Percentiles rank a stretch among this genome's conserved stretches.
phyloP scores from a whole-genome alignment of 2,797 vertebrate genomes.

The Sebastes minor region DNA sequence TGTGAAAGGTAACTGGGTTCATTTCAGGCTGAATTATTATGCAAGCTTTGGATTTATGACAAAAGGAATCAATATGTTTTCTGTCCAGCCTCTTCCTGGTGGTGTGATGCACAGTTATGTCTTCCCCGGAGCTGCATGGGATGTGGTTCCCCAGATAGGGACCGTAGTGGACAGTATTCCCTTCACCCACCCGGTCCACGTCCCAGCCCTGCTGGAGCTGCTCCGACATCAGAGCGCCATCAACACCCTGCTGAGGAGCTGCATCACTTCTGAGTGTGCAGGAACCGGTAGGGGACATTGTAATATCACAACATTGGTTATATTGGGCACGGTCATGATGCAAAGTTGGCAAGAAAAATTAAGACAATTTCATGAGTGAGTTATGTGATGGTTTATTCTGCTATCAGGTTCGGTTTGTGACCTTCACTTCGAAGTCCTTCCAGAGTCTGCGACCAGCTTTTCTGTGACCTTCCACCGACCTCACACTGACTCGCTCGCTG shows the following conservation, averaged over 20 bases:
- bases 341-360: background rate
- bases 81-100: constrained; percentile 79
- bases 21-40: background rate
- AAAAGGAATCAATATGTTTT: background rate
- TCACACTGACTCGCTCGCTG: constrained; percentile 73
- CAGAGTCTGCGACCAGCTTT: constrained; percentile 81
- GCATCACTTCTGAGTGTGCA: constrained; percentile 53
- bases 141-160: constrained; percentile 50
- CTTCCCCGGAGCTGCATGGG: constrained; percentile 71
- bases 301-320: background rate
- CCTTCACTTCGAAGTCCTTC: constrained; percentile 86
- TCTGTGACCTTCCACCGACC: constrained; percentile 84
- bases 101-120: constrained; percentile 79
- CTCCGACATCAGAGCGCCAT: constrained; percentile 84
- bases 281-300: constrained; percentile 61
- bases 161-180: constrained; percentile 79
- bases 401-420: constrained; percentile 65
- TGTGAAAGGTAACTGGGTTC: background rate
- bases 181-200: constrained; percentile 84
- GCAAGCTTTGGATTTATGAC: background rate
- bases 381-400: background rate
- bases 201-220: constrained; percentile 81
- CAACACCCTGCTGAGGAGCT: constrained; percentile 86
- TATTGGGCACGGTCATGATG: too few relatives aligned
- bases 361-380: background rate